Base-by-base conservation (phyloP, 2,797 vertebrate species). In the Chrosomus eos region DNA sequence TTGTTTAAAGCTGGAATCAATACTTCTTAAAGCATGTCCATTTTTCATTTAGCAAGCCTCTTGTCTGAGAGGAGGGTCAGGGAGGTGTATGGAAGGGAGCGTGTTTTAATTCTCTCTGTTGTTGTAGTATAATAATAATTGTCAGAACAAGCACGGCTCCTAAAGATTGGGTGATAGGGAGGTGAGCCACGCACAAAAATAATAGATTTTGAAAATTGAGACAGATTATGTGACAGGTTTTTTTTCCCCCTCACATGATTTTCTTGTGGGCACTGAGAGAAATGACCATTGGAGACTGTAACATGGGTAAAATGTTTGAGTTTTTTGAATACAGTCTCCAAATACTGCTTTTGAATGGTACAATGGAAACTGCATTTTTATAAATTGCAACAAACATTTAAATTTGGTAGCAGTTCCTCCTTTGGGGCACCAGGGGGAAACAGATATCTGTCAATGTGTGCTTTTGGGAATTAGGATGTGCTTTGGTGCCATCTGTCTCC, bases 1-100 rank as follows among this genome's bases (percentile, higher is more conserved):
- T 96, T 96, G 95, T 96, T 95, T 96, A 95, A 96, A 95, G 94
- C 95, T 94, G 92, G 93, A 95, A 96, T 96, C 95, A 94, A 96
- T 96, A 95, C 93, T 95, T 95, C 92, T 95, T 95, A 95, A 95
- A 96, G 93, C 92, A 93, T 93, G 94, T 95, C 95, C 95, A 96
- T 96, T 96, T 95, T 96, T 96, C 95, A 96, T 96, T 95, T 95
- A 95, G 94, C 93, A 88, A 89, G 93, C 92, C 92, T 93, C 91
- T 94, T 95, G 95, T 95, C 94, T 93, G 92, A 90, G 93, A 92
- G 93, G 93, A 94, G 92, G 93, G 93, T 92, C 89, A 76, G 88
- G 86, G 94, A 96, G 95, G 96, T 94, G 93, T 95, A 95, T 95
- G 94, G 93, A 80, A 67, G 36, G 67, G 89, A 93, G 93, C 91